Evolutionary conservation across 2,888 invertebrate genomes (phyloP).

Genomic region (Amphipyra tragopoginis): DNA sequence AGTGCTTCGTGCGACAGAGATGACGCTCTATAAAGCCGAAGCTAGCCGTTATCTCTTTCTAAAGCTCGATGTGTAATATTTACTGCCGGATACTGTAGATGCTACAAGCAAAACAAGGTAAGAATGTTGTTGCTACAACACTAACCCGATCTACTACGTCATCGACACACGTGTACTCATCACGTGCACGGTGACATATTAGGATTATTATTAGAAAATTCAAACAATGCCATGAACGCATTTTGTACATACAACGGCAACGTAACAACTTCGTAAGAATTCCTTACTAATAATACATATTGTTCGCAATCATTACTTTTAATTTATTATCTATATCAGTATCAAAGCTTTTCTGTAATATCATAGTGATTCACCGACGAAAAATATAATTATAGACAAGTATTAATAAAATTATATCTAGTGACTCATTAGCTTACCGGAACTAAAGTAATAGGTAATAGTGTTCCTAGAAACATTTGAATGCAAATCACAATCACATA

Average conservation of each 20-base stretch:
- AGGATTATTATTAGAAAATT: constrained; percentile 2
- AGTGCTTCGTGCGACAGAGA: no score
- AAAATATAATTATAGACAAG: constrained; percentile 22
- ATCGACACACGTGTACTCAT: constrained; percentile 1
- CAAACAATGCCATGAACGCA: constrained; percentile 1
- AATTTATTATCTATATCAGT: constrained; percentile 13
- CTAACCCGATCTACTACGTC: background rate
- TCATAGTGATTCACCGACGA: constrained; percentile 30
- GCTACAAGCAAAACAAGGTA: background rate
- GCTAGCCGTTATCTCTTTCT: no score
- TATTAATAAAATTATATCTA: constrained; percentile 1
- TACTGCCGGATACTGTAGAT: no score
- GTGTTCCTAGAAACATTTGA: constrained; percentile 14
- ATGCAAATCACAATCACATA: background rate
- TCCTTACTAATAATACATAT: background rate
- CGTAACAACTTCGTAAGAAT: constrained; percentile 2
- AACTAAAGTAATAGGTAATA: constrained; percentile 3
- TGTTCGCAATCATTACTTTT: background rate
- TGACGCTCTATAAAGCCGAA: no score
- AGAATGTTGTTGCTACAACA: background rate
- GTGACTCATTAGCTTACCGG: constrained; percentile 33
- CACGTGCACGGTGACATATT: constrained; percentile 5
- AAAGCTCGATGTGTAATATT: no score
- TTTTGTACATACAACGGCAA: background rate
- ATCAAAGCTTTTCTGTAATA: constrained; percentile 6